Evolutionary conservation across 2,797 vertebrate genomes (phyloP), one percentile per base, ranked within the genome.

Genomic region (Poeciliopsis paucimaculata): DNA sequence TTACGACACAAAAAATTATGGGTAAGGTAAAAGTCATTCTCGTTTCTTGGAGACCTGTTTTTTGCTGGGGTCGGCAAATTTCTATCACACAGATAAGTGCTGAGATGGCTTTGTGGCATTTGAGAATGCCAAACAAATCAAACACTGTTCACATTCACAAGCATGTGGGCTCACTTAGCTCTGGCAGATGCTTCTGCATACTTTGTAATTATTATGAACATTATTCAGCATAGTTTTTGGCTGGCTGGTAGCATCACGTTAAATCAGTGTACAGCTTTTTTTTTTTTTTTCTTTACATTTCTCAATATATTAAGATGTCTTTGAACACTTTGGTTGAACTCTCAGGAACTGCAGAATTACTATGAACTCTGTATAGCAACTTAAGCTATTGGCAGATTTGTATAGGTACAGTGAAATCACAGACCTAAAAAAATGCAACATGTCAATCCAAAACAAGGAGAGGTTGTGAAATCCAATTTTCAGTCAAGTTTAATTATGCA

Each of bases 81-180:
- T 77, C 81, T 53, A 62, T 82, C 8, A 77, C 85, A 84, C 91
- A 90, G 87, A 93, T 86, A 86, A 92, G 81, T 70, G 77, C 86
- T 79, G 76, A 85, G 91, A 93, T 91, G 83, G 88, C 85, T 91
- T 90, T 89, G 89, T 92, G 91, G 89, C 88, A 89, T 93, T 89
- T 92, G 72, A 75, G 86, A 80, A 71, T 91, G 90, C 88, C 92
- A 94, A 89, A 92, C 88, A 92, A 92, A 93, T 93, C 91, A 92
- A 91, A 92, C 90, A 87, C 82, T 92, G 92, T 93, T 92, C 90
- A 83, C 86, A 92, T 93, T 89, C 15, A 36, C 80, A 89, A 91
- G 89, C 89, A 89, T 92, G 90, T 90, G 84, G 39, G 91, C 88
- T 91, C 84, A 91, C 91, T 93, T 90, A 86, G 78, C 87, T 75